These are phyloP conservation scores for Octopus bimaculoides DNA, from an alignment of 1,140 invertebrate genomes.

Conservation along the genomic window DNA sequence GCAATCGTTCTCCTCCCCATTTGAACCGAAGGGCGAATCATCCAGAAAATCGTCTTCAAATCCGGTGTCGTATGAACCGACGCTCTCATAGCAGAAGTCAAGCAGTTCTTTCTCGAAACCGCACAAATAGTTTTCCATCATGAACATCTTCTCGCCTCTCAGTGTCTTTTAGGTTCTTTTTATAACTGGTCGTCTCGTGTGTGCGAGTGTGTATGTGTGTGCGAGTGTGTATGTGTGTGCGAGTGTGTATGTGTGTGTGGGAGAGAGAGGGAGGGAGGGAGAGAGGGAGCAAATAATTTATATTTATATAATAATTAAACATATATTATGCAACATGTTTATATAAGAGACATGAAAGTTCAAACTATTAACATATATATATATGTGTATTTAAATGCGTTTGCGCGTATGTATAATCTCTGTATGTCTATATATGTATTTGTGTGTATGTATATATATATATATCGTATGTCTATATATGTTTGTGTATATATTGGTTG, in stretches of 20 bases:
- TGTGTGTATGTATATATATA: background rate
- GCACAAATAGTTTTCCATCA: conserved; percentile 45
- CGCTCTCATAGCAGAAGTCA: conserved; percentile 42
- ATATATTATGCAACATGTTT: background rate
- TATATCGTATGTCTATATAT: too few relatives aligned
- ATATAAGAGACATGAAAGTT: background rate
- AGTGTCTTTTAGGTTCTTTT: too few relatives aligned
- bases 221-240: background rate
- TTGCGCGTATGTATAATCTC: background rate
- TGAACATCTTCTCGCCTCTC: too few relatives aligned
- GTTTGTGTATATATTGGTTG: too few relatives aligned
- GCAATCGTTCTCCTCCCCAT: conserved; percentile 35
- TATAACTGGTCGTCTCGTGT: background rate
- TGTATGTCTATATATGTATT: background rate
- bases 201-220: background rate
- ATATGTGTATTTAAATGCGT: background rate
- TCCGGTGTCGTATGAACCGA: conserved; percentile 32
- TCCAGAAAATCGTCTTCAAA: conserved; percentile 20
- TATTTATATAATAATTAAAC: background rate
- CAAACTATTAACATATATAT: background rate
- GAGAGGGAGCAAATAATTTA: background rate
- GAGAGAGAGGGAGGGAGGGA: background rate
- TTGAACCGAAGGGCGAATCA: conserved; percentile 38
- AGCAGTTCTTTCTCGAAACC: conserved; percentile 45
- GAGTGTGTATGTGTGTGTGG: background rate